Evolutionary conservation across 2,888 invertebrate genomes (phyloP), one percentile per base, ranked within the genome.

Genomic region (Pristionchus japonicus): DNA sequence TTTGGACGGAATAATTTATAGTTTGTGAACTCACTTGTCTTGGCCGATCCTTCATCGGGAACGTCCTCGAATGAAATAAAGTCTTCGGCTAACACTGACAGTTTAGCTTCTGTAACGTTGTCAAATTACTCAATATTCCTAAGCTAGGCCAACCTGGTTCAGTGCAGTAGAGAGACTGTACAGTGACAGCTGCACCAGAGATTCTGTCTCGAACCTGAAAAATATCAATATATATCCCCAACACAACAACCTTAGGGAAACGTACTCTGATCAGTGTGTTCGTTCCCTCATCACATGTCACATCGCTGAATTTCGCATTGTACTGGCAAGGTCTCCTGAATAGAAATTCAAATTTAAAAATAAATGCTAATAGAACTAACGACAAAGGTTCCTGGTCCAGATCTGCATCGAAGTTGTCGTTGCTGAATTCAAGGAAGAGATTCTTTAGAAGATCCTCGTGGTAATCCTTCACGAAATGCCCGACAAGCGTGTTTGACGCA

Each of bases 251-350:
- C n/a, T n/a, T n/a, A 70, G 4, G 31, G 23, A 83, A n/a, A 6
- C 3, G 64, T 67, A 43, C 15, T 6, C n/a, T 74, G 11, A 31
- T 31, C 31, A 31, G 86, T 70, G 43, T 49, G 4, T 6, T 86
- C 67, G 74, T 17, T 86, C 86, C 86, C 11, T 70, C 86, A 15
- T 86, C n/a, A 49, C 86, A 86, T 3, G 31, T 4, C n/a, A 86
- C n/a, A 7, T 31, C 34, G 13, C 86, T 43, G 34, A 86, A 86
- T 13, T 13, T 34, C 3, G 70, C 49, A 34, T 86, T 86, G 70
- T 86, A 86, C 86, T 86, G 86, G n/a, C 86, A 86, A 3, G 11
- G 23, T 15, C 86, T 17, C 31, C 86, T 86, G 70, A 34, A 86
- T 23, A 1, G 15, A 0, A 34, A 2, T 11, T 43, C 3, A 11